Evolutionary conservation across 2,113 vertebrate genomes (phyloP).

Genomic region (Mobula hypostoma): DNA sequence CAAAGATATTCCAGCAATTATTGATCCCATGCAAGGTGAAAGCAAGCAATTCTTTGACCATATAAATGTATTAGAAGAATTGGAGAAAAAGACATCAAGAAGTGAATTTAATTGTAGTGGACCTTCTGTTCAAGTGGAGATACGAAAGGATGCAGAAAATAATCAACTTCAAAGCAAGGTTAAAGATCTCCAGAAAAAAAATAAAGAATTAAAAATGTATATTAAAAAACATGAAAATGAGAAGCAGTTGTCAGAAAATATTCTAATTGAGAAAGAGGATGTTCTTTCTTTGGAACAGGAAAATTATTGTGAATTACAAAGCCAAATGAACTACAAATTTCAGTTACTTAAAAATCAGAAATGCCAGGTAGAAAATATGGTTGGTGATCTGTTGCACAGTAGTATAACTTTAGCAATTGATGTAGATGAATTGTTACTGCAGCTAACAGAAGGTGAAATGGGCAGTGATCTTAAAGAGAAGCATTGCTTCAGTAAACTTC

Average conservation of each 20-base stretch:
- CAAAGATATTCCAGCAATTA: neutral
- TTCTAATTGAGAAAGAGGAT: neutral
- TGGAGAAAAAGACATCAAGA: neutral
- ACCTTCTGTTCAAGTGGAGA: neutral
- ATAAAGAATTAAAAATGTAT: neutral
- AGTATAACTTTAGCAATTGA: neutral
- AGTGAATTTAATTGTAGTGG: neutral
- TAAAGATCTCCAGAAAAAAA: neutral
- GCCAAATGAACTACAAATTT: neutral
- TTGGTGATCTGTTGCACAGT: neutral
- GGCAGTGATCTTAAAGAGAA: neutral
- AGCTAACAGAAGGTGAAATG: neutral
- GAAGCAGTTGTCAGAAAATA: neutral
- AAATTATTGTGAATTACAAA: neutral
- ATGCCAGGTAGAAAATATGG: conserved; percentile 11
- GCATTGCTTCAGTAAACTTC: neutral
- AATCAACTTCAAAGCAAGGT: neutral
- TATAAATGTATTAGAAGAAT: neutral
- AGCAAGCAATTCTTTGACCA: neutral
- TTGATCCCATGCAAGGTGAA: neutral
- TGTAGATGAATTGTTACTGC: neutral
- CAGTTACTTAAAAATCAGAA: neutral
- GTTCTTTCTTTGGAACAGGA: neutral
- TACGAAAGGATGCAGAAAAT: neutral
- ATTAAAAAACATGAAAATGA: neutral